These are phyloP conservation scores for Cerceris ruficornis DNA, from an alignment of 2,888 invertebrate species.

Conservation along the genomic window DNA sequence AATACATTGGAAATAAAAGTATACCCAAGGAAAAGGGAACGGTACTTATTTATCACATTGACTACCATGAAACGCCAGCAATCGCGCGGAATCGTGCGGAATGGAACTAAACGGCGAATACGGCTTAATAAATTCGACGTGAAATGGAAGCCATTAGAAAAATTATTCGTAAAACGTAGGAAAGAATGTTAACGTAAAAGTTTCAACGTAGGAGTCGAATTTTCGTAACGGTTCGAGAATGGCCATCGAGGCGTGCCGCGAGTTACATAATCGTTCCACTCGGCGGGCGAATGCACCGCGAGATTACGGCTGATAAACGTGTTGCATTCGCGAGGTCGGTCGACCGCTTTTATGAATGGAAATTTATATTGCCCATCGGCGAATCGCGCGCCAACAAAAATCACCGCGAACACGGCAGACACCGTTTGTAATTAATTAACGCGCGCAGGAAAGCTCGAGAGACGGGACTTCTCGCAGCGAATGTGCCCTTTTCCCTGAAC, in stretches of 20 bases:
- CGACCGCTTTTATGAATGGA: constrained; percentile 73
- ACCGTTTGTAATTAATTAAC: constrained; percentile 44
- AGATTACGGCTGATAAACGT: constrained; percentile 75
- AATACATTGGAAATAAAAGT: too few species aligned
- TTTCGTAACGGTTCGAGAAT: constrained; percentile 32
- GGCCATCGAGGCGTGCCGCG: constrained; percentile 56
- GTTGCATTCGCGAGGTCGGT: constrained; percentile 69
- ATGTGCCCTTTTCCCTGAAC: constrained; percentile 3
- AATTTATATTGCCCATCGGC: constrained; percentile 66
- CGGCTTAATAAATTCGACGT: too few species aligned
- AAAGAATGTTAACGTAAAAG: background rate
- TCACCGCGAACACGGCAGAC: constrained; percentile 16
- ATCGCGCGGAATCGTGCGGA: too few species aligned
- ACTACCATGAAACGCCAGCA: too few species aligned
- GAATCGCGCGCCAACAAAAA: constrained; percentile 29
- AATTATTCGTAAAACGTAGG: background rate
- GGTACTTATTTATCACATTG: too few species aligned
- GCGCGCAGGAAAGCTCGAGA: constrained; percentile 1
- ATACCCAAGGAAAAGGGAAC: too few species aligned
- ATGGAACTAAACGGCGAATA: too few species aligned
- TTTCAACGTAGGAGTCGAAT: constrained; percentile 48
- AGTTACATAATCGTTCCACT: constrained; percentile 62
- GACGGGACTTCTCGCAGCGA: background rate
- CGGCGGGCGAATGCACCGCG: constrained; percentile 68
- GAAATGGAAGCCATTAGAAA: background rate